Conservation (phyloP, 2,888 invertebrate genomes). For the Spodoptera picta region DNA sequence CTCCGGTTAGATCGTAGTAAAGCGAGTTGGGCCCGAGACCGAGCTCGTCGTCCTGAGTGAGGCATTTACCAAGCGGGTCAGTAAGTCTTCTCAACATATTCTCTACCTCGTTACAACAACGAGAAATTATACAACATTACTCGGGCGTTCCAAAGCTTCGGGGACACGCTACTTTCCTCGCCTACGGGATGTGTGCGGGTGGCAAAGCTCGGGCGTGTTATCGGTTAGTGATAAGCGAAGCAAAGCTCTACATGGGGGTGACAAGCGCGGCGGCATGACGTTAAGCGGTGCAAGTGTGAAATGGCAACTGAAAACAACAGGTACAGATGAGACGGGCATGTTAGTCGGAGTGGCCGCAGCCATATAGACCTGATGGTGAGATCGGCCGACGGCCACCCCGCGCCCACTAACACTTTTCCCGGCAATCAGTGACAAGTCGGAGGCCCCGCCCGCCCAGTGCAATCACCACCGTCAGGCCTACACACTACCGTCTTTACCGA, state of each 20-base stretch:
- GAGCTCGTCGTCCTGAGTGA: conserved; percentile 88
- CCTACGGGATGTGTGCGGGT: conserved; percentile 67
- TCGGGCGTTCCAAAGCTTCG: conserved; percentile 74
- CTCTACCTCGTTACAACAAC: conserved; percentile 83
- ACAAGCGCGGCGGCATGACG: conserved; percentile 74
- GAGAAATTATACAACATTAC: conserved; percentile 79
- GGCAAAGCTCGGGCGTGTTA: conserved; percentile 63
- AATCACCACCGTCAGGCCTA: conserved; percentile 86
- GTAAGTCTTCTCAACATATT: conserved; percentile 84
- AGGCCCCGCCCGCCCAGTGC: conserved; percentile 69
- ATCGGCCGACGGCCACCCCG: conserved; percentile 72
- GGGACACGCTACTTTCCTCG: conserved; percentile 71
- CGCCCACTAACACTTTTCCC: conserved; percentile 64
- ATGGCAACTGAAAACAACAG: conserved; percentile 77
- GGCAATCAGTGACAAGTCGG: conserved; percentile 61
- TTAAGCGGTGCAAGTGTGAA: conserved; percentile 80
- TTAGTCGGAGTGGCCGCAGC: conserved; percentile 81
- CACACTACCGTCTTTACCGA: conserved; percentile 87
- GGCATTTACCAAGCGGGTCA: conserved; percentile 87
- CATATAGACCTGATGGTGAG: conserved; percentile 84
- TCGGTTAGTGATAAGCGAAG: conserved; percentile 72
- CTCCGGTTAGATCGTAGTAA: conserved; percentile 88
- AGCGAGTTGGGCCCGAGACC: conserved; percentile 87
- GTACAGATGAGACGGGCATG: conserved; percentile 73
- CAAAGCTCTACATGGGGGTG: conserved; percentile 76